phyloP scores from a whole-genome alignment of 2,888 invertebrate species.

The Isotomurus palustris region DNA sequence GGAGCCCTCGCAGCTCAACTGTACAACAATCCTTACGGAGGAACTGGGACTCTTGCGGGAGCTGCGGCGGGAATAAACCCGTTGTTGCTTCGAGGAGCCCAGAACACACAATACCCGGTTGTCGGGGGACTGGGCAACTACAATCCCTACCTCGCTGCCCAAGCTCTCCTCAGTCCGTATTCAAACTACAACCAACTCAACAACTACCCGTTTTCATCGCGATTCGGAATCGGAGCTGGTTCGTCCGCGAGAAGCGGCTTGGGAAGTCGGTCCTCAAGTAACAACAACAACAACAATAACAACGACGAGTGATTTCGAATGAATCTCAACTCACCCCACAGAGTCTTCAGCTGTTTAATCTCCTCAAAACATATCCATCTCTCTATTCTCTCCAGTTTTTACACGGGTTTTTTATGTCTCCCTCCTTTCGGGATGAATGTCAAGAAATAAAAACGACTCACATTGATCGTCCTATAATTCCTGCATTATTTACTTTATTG shows the following conservation, averaged over 20 bases:
- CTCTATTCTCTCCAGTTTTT: too few species aligned
- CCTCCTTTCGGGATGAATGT: too few species aligned
- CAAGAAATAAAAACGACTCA: too few species aligned
- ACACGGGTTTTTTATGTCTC: too few species aligned
- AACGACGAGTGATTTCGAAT: constrained; percentile 17
- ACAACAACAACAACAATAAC: constrained; percentile 12
- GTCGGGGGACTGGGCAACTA: constrained; percentile 6
- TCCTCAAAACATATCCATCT: too few species aligned
- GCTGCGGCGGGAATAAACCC: constrained; percentile 23
- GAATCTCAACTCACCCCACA: too few species aligned
- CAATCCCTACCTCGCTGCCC: constrained; percentile 22
- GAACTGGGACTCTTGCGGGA: constrained; percentile 12
- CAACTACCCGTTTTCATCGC: constrained; percentile 21
- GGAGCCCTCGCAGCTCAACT: constrained; percentile 25
- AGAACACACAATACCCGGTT: constrained; percentile 22
- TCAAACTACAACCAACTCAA: constrained; percentile 22
- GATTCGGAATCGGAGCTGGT: constrained; percentile 27
- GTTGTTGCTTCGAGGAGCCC: constrained; percentile 21
- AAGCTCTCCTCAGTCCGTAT: constrained; percentile 21
- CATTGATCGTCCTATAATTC: too few species aligned
- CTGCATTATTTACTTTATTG: too few species aligned
- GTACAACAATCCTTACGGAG: constrained; percentile 21
- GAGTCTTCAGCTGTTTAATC: too few species aligned
- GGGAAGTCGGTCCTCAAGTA: constrained; percentile 6
- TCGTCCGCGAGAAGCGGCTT: constrained; percentile 18